phyloP scores from a whole-genome alignment of 1,140 invertebrate species.

The Ostrea edulis region DNA sequence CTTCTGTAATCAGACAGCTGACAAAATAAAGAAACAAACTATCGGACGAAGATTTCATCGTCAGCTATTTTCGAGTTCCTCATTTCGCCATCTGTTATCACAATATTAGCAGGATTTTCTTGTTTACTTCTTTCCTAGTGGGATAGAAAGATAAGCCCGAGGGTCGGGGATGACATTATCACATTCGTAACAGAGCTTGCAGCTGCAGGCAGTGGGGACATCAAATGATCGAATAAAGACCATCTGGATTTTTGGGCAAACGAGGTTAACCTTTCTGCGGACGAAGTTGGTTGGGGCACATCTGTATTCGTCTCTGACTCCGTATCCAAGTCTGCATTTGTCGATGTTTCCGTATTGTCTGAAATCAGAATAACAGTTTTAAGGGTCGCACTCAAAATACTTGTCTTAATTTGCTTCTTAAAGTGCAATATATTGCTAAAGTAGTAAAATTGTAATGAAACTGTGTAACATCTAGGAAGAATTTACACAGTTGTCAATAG shows the following conservation, averaged over 20 bases:
- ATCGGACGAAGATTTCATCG: not conserved
- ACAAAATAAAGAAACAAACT: not conserved
- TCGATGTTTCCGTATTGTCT: not conserved
- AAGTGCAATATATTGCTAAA: too few species aligned
- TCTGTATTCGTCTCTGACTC: not conserved
- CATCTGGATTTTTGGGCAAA: constrained; percentile 22
- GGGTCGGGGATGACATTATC: constrained; percentile 3
- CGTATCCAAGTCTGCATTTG: constrained; percentile 21
- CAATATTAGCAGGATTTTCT: not conserved
- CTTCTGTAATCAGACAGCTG: not conserved
- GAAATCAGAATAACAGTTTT: not conserved
- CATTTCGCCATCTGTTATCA: not conserved
- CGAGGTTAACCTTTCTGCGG: constrained; percentile 15
- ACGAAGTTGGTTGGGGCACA: constrained; percentile 30
- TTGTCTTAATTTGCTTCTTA: too few species aligned
- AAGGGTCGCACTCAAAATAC: too few species aligned
- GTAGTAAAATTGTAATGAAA: too few species aligned
- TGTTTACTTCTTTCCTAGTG: not conserved
- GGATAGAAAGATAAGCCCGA: not conserved
- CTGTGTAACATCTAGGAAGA: too few species aligned
- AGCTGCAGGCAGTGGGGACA: constrained; percentile 27
- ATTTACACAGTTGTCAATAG: too few species aligned
- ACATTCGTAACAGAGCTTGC: constrained; percentile 17
- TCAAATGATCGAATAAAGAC: not conserved
- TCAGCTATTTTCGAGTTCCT: not conserved